phyloP scores from a whole-genome alignment of 2,888 invertebrate species.

The Elysia crispata region DNA sequence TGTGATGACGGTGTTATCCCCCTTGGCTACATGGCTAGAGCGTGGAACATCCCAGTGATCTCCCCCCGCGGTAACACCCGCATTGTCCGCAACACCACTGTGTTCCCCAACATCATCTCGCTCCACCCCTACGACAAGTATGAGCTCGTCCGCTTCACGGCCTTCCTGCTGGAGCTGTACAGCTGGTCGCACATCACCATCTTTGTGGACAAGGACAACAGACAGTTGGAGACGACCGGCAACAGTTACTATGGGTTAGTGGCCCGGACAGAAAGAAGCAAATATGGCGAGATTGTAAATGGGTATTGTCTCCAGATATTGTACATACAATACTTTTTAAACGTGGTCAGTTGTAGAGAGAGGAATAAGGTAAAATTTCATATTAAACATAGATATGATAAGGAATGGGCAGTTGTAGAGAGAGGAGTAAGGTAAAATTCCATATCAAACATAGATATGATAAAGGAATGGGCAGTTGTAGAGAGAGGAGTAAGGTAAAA shows the following conservation, averaged over 20 bases:
- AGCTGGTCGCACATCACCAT: slow-evolving; percentile 50
- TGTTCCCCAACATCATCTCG: slow-evolving; percentile 56
- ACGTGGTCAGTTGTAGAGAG: too few species aligned
- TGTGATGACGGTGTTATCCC: slow-evolving; percentile 49
- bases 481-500: too few species aligned
- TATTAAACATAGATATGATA: too few species aligned
- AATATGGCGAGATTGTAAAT: too few species aligned
- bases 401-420: too few species aligned
- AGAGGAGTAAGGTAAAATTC: too few species aligned
- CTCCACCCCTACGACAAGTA: slow-evolving; percentile 56
- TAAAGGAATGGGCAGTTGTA: too few species aligned
- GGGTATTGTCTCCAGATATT: too few species aligned
- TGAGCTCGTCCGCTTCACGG: slow-evolving; percentile 51
- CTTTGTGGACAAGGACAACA: slow-evolving; percentile 40
- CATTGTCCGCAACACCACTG: slow-evolving; percentile 47
- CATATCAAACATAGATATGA: too few species aligned
- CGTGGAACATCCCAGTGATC: slow-evolving; percentile 53
- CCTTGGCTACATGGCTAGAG: slow-evolving; percentile 51
- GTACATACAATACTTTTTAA: too few species aligned
- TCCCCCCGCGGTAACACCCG: slow-evolving; percentile 51
- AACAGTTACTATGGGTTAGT: slow-evolving; percentile 41
- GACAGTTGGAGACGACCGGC: slow-evolving; percentile 31
- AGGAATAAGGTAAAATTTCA: too few species aligned
- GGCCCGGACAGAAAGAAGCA: too few species aligned
- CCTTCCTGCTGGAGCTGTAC: slow-evolving; percentile 41